These are phyloP conservation scores for Cephalopterus ornatus DNA, from an alignment of 2,113 vertebrate species.

Conservation along the genomic window DNA sequence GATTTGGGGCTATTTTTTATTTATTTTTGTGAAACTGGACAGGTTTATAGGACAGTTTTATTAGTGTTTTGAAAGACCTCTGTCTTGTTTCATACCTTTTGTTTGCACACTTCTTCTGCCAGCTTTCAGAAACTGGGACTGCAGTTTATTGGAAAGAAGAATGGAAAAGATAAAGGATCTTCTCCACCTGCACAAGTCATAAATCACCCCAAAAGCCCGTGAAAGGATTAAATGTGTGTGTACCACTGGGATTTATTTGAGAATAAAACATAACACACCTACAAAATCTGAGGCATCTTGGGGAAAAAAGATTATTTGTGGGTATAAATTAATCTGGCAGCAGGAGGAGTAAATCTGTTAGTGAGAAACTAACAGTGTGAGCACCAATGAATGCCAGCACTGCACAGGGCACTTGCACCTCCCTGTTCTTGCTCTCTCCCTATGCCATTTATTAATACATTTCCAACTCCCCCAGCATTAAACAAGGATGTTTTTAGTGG, in stretches of 20 bases:
- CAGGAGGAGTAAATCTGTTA: neutral
- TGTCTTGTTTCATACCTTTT: neutral
- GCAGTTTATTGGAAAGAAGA: neutral
- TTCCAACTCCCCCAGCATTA: neutral
- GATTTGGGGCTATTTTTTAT: neutral
- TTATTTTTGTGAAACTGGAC: neutral
- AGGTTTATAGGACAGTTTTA: conserved; percentile 8
- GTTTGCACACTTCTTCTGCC: neutral
- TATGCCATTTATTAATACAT: neutral
- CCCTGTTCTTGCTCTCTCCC: neutral
- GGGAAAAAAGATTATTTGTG: neutral
- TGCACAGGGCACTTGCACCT: accelerated
- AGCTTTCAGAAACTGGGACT: neutral
- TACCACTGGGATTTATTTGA: neutral
- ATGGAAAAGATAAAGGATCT: conserved; percentile 5
- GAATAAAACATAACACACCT: neutral
- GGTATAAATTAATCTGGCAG: neutral
- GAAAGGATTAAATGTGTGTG: neutral
- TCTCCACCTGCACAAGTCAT: neutral
- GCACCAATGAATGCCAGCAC: neutral
- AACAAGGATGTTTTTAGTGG: neutral
- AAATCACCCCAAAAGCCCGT: neutral
- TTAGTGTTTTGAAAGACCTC: neutral
- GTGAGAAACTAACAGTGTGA: neutral
- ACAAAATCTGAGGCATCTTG: neutral